Percentiles rank a stretch among this genome's conserved stretches.
phyloP scores from a whole-genome alignment of 2,888 invertebrate species.

The Drosophila differens region DNA sequence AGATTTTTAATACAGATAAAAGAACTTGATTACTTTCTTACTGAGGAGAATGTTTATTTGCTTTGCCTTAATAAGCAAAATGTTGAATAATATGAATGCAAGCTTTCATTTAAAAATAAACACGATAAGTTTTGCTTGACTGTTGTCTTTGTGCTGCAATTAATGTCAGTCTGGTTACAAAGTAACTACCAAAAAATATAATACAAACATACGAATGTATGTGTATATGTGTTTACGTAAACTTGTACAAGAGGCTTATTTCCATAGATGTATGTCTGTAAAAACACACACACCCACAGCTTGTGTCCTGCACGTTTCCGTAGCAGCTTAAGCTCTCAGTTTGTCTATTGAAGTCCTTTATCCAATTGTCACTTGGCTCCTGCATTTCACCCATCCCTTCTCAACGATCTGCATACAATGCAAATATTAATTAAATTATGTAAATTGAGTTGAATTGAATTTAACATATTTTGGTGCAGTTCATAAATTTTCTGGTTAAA shows the following conservation, averaged over 20 bases:
- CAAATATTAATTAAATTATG: conserved; percentile 68
- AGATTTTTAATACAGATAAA: neutral
- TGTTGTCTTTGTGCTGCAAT: neutral
- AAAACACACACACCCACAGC: neutral
- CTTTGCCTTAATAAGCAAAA: neutral
- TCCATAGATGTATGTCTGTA: neutral
- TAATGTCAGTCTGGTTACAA: neutral
- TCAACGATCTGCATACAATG: conserved; percentile 6
- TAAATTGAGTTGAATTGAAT: conserved; percentile 71
- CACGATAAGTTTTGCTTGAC: neutral
- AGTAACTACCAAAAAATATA: neutral
- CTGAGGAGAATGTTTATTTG: neutral
- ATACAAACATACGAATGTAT: too few relatives aligned
- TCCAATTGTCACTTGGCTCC: conserved; percentile 1
- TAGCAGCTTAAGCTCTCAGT: neutral
- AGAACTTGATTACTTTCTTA: neutral
- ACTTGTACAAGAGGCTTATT: neutral
- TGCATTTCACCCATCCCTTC: neutral
- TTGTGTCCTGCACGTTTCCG: neutral
- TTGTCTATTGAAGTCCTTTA: conserved; percentile 3
- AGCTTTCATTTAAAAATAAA: neutral
- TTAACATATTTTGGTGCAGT: conserved; percentile 61
- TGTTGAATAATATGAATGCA: neutral
- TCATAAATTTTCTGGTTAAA: conserved; percentile 67
- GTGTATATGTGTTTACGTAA: neutral